Percentiles rank a stretch among this genome's conserved stretches.
Conservation (phyloP, 2,888 invertebrate species). For the Agrotis ipsilon region DNA sequence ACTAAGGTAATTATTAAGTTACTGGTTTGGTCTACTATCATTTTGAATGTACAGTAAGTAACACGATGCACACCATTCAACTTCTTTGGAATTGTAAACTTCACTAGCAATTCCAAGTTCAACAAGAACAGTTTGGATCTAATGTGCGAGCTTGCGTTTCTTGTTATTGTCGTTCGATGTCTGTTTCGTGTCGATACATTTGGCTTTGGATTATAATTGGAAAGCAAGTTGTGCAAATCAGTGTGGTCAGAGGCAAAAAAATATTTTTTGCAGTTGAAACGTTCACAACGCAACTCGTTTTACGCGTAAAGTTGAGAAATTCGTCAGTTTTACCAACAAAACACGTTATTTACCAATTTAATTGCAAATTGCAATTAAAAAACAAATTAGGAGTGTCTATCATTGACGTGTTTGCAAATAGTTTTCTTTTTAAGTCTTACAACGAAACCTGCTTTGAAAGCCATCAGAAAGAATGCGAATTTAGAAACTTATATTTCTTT, state of each 20-base stretch:
- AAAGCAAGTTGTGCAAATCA: conserved; percentile 6
- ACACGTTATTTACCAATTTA: conserved; percentile 11
- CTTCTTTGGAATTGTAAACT: conserved; percentile 14
- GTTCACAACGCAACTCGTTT: conserved; percentile 18
- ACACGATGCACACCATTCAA: not conserved
- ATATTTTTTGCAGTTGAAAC: not conserved
- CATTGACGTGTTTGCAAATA: not conserved
- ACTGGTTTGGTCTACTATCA: not conserved
- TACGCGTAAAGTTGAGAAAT: conserved; percentile 10
- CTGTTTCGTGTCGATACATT: conserved; percentile 7
- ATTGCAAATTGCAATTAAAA: conserved; percentile 17
- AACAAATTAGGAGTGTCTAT: conserved; percentile 16
- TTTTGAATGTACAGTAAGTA: conserved; percentile 5
- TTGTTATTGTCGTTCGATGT: conserved; percentile 11
- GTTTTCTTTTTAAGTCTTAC: too few species aligned
- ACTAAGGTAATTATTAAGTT: not conserved
- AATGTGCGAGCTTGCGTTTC: conserved; percentile 3
- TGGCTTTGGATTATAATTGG: conserved; percentile 3
- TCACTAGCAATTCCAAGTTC: conserved; percentile 11
- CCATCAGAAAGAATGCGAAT: too few species aligned
- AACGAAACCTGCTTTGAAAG: not conserved
- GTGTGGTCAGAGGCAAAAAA: not conserved
- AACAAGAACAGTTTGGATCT: conserved; percentile 13
- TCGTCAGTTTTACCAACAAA: conserved; percentile 15
- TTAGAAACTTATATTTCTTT: too few species aligned